Conservation (phyloP, 2,113 vertebrate species). For the Lipophrys pholis region DNA sequence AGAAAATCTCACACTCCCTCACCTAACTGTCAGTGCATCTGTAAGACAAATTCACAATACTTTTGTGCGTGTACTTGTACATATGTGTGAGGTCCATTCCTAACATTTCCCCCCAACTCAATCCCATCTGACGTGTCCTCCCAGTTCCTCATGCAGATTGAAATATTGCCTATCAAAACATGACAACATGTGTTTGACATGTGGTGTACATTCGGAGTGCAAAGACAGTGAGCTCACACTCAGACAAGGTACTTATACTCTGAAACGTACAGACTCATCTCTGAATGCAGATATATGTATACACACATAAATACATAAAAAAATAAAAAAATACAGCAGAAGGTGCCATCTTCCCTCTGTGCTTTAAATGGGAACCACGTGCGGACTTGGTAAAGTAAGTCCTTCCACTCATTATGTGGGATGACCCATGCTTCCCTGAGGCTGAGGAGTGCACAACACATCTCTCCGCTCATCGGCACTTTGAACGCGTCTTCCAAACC, state of each 20-base stretch:
- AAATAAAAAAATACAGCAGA: constrained; percentile 56
- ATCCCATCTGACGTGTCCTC: constrained; percentile 28
- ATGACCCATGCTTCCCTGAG: constrained; percentile 66
- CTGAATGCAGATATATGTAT: constrained; percentile 37
- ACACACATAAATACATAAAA: constrained; percentile 58
- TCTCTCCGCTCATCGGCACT: constrained; percentile 41
- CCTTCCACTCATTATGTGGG: constrained; percentile 78
- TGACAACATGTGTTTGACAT: constrained; percentile 69
- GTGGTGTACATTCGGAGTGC: constrained; percentile 51
- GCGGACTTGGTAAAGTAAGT: constrained; percentile 71
- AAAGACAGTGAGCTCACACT: constrained; percentile 63
- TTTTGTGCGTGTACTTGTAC: constrained; percentile 15
- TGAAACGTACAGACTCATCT: constrained; percentile 21
- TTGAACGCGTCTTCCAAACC: constrained; percentile 69
- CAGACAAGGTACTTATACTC: constrained; percentile 48
- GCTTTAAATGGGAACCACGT: constrained; percentile 74
- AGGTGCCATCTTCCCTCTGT: constrained; percentile 62
- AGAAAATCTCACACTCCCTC: constrained; percentile 29
- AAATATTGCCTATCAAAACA: constrained; percentile 51
- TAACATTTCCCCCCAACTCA: constrained; percentile 14
- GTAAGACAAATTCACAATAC: constrained; percentile 39
- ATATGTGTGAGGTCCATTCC: constrained; percentile 38
- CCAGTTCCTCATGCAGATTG: constrained; percentile 51
- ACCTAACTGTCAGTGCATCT: constrained; percentile 6
- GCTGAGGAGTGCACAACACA: constrained; percentile 47